Evolutionary conservation across 2,113 vertebrate species (phyloP), one percentile per base, ranked within the genome.

Genomic region (Marmota monax): DNA sequence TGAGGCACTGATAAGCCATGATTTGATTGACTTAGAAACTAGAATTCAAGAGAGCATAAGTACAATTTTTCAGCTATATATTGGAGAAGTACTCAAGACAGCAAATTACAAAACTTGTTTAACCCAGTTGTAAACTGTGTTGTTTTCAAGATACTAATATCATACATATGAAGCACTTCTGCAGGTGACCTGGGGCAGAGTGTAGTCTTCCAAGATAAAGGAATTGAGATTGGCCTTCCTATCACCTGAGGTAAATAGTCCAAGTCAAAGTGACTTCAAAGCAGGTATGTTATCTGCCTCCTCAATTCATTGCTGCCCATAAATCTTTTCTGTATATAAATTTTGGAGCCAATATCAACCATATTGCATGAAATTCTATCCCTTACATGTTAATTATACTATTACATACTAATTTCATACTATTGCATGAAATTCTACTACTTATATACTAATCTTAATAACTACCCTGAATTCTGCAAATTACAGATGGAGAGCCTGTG

Each of bases 61-160:
- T 82, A 61, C 10, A 88, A 14, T 86, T 63, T 85, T 70, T 88
- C n/a, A 83, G 7, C 86, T 27, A 92, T 63, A 11, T 84, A 84
- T 70, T 84, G 77, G 67, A 84, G 27, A 85, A 73, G 9, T 80
- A 77, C 34, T 27, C 39, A 90, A 85, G 13, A n/a, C 48, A 93
- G 27, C n/a, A 80, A 61, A 61, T 73, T 65, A 69, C 32, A 80
- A 84, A 94, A 65, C 51, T 90, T 13, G 13, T 56, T 92, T 53
- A 70, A 69, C 25, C 65, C 42, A 90, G 25, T 56, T 29, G n/a
- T 84, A 92, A 63, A 56, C 25, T 58, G 56, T 86, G 34, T 69
- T 51, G 32, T 79, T 92, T 93, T 94, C 42, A 86, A 86, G 74
- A 65, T 58, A 78, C 70, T 72, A 73, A 25, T 27, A 63, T 63